Conservation (phyloP, 92 coral and sea anemone species). For the Epizoanthus illoricatus region DNA sequence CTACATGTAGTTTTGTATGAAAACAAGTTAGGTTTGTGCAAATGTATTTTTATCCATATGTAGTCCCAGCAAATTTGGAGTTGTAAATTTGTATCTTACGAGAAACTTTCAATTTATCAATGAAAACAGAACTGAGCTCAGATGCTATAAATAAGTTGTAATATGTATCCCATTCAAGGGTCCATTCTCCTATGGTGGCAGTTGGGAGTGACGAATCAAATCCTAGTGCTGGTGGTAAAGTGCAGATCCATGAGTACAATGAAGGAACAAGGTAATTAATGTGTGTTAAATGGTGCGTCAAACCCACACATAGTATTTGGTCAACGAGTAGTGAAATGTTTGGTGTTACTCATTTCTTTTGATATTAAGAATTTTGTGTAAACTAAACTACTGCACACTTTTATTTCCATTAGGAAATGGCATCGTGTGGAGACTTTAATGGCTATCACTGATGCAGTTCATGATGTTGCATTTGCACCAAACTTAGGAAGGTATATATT, state of each 20-base stretch:
- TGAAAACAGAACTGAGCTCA: background rate
- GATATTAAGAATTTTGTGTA: background rate
- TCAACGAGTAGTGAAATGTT: background rate
- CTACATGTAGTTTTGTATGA: no score
- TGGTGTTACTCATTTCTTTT: no score
- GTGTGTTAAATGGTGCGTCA: no score
- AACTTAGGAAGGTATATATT: conserved; percentile 90
- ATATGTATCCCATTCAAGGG: conserved; percentile 38
- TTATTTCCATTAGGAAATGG: conserved; percentile 74
- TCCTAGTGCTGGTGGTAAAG: conserved; percentile 95
- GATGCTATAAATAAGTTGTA: background rate
- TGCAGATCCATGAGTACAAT: conserved; percentile 92
- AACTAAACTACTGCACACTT: background rate
- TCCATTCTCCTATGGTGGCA: conserved; percentile 90
- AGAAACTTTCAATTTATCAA: no score
- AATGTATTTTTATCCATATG: no score
- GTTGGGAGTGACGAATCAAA: conserved; percentile 93
- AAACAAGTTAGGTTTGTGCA: no score
- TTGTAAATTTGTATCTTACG: no score
- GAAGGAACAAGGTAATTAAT: conserved; percentile 46
- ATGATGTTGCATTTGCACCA: conserved; percentile 98
- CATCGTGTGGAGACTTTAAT: conserved; percentile 92
- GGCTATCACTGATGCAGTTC: conserved; percentile 98
- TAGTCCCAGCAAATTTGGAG: no score
- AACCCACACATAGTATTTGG: background rate